Percentiles rank a stretch among this genome's conserved stretches.
These are phyloP conservation scores for Sula dactylatra DNA, from an alignment of 2,113 vertebrate species.

Conservation along the genomic window DNA sequence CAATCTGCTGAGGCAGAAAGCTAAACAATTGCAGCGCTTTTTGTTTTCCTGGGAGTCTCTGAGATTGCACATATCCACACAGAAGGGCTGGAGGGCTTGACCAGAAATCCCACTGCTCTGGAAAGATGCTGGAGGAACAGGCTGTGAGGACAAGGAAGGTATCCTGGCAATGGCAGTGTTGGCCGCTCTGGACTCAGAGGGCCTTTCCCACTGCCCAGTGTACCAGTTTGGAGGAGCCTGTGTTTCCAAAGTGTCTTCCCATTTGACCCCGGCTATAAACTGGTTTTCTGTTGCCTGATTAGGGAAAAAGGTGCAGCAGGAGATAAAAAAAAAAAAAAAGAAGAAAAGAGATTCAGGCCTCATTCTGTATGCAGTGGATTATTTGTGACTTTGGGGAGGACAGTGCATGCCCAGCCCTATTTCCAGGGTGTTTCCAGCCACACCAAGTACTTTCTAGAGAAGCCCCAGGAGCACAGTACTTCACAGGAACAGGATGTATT, in stretches of 20 bases:
- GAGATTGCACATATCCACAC: not conserved
- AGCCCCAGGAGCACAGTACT: conserved; percentile 20
- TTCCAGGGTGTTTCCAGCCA: conserved; percentile 59
- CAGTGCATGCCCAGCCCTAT: not conserved
- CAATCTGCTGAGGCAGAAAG: not conserved
- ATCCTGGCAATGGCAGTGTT: not conserved
- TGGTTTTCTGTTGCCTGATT: not conserved
- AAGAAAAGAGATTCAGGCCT: not conserved
- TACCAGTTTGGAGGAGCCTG: rapidly evolving
- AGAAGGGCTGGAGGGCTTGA: not conserved
- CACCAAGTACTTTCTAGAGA: conserved; percentile 19
- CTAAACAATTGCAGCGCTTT: not conserved
- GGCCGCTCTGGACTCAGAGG: not conserved
- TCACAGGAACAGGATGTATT: conserved; percentile 31
- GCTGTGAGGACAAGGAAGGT: not conserved
- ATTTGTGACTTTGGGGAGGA: conserved; percentile 13
- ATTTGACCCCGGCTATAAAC: not conserved
- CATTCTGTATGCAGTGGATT: not conserved
- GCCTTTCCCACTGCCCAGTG: not conserved
- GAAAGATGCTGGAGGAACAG: not conserved
- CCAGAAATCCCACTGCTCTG: not conserved
- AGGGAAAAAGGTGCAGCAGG: not conserved
- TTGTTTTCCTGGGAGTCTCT: not conserved
- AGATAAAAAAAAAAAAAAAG: not conserved
- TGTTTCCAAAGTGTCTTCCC: not conserved